A percentile compares a stretch with the other conserved stretches of the same genome.
Conservation (phyloP, 2,888 invertebrate species). For the Acronicta leporina region DNA sequence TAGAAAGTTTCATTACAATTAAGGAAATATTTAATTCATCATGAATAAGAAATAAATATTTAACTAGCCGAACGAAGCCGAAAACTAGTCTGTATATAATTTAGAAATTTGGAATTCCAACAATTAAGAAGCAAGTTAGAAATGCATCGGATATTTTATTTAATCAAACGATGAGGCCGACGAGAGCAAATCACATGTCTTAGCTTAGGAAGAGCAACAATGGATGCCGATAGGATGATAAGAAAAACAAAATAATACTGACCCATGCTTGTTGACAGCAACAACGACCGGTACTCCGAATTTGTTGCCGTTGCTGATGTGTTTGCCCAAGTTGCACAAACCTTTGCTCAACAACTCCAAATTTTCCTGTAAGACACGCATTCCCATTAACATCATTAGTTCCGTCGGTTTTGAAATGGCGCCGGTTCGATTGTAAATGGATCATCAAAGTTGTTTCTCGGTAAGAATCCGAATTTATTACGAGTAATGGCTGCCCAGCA, state of each 20-base stretch:
- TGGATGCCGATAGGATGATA: no score
- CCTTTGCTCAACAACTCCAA: slow-evolving; percentile 95
- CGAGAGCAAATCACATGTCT: no score
- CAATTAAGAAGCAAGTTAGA: no score
- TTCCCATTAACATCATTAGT: slow-evolving; percentile 10
- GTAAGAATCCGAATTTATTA: slow-evolving; percentile 6
- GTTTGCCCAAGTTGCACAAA: slow-evolving; percentile 96
- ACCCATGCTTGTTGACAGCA: slow-evolving; percentile 96
- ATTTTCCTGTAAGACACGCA: slow-evolving; percentile 91
- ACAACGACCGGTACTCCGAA: slow-evolving; percentile 98
- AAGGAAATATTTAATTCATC: no score
- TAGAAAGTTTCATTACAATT: no score
- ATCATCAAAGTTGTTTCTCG: slow-evolving; percentile 7
- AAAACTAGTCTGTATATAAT: no score
- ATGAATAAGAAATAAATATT: no score
- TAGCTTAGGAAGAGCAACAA: no score
- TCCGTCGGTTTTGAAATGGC: background rate
- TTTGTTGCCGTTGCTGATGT: slow-evolving; percentile 96
- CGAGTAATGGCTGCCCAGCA: slow-evolving; percentile 4
- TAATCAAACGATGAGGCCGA: no score
- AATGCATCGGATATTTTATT: no score
- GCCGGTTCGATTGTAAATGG: slow-evolving; percentile 13
- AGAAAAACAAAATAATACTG: slow-evolving; percentile 25
- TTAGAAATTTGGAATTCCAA: no score
- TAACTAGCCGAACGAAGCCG: no score